These are phyloP conservation scores for Salvelinus alpinus DNA, from an alignment of 2,113 vertebrate species.

Conservation along the genomic window DNA sequence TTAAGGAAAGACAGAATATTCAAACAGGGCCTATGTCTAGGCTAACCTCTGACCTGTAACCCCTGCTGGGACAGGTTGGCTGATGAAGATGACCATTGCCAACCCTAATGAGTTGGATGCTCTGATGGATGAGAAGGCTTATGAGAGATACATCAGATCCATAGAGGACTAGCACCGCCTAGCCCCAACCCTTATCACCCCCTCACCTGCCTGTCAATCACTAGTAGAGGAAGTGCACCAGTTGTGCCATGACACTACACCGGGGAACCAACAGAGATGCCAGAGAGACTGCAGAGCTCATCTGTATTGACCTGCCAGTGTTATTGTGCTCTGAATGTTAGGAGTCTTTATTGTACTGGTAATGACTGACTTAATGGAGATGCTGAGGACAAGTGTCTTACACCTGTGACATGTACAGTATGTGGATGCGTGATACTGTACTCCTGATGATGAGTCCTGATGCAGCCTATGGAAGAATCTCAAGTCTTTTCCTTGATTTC, in stretches of 20 bases:
- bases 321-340: conserved; percentile 51
- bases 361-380: conserved; percentile 10
- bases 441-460: conserved; percentile 2
- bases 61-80: conserved; percentile 81
- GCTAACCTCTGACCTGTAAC: neutral
- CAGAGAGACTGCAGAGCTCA: conserved; percentile 25
- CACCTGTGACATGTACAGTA: no score
- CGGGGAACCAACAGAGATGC: conserved; percentile 24
- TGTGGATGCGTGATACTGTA: conserved; percentile 12
- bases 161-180: conserved; percentile 82
- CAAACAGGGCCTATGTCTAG: neutral
- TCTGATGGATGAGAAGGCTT: conserved; percentile 91
- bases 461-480: conserved; percentile 24
- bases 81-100: conserved; percentile 94
- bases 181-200: neutral
- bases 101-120: conserved; percentile 89
- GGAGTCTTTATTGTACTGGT: conserved; percentile 43
- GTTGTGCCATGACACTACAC: conserved; percentile 20
- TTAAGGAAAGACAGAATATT: conserved; percentile 11
- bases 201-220: conserved; percentile 26
- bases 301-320: conserved; percentile 36
- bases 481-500: no score
- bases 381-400: conserved; percentile 11
- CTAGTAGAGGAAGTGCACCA: conserved; percentile 26
- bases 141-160: conserved; percentile 91